Conservation (phyloP, 2,888 invertebrate genomes). For the Sphaerophoria taeniata region DNA sequence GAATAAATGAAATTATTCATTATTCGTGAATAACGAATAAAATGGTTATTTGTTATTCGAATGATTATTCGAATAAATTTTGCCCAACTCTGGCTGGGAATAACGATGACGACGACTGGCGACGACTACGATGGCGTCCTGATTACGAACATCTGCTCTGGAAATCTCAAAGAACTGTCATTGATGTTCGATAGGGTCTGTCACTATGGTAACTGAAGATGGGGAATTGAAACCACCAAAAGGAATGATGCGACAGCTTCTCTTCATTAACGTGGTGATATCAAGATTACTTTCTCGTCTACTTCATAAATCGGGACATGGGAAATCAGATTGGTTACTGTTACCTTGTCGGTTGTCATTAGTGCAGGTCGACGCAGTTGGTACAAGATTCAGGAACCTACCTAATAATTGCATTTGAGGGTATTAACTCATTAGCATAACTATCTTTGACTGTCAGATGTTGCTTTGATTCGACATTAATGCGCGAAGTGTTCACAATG, state of each 20-base stretch:
- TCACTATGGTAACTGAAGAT: neutral
- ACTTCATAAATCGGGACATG: neutral
- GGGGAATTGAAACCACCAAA: neutral
- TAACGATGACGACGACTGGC: neutral
- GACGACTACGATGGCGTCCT: neutral
- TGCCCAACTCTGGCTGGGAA: too few relatives aligned
- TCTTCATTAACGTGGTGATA: constrained; percentile 15
- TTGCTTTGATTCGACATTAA: constrained; percentile 31
- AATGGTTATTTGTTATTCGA: too few relatives aligned
- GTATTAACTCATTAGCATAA: constrained; percentile 67
- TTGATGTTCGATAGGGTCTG: neutral
- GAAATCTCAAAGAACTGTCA: constrained; percentile 28
- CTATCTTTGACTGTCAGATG: constrained; percentile 51
- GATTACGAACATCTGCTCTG: constrained; percentile 43
- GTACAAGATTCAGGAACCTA: too few relatives aligned
- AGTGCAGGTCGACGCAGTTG: constrained; percentile 24
- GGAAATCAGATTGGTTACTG: constrained; percentile 41
- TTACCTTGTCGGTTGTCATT: neutral
- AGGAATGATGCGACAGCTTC: neutral
- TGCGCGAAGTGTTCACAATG: constrained; percentile 4
- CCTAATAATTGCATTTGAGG: constrained; percentile 50
- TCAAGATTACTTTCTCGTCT: constrained; percentile 10
- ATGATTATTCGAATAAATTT: too few relatives aligned
- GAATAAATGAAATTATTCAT: too few relatives aligned
- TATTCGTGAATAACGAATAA: too few relatives aligned